Conservation (phyloP, 1,140 invertebrate species). For the Bradysia coprophila region DNA sequence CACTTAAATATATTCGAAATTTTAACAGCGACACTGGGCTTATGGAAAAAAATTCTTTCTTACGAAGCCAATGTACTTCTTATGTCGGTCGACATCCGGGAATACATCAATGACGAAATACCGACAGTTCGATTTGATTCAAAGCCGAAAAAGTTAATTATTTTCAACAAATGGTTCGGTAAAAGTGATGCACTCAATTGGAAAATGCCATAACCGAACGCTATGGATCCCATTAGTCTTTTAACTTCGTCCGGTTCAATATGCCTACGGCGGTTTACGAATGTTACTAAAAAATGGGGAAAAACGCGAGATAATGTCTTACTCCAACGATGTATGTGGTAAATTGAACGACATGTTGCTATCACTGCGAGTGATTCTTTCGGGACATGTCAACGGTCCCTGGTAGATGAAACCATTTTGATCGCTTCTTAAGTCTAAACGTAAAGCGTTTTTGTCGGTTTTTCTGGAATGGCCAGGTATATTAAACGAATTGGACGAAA, state of each 20-base stretch:
- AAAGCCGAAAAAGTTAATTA: slow-evolving; percentile 50
- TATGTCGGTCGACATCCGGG: slow-evolving; percentile 44
- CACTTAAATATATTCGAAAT: slow-evolving; percentile 18
- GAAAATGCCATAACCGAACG: slow-evolving; percentile 53
- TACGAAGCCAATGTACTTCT: slow-evolving; percentile 47
- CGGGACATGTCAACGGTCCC: not conserved
- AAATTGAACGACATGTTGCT: too few relatives aligned
- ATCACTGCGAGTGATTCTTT: too few relatives aligned
- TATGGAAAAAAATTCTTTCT: slow-evolving; percentile 8
- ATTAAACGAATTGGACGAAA: too few relatives aligned
- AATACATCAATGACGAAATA: slow-evolving; percentile 39
- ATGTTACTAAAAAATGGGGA: too few relatives aligned
- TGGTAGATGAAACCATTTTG: not conserved
- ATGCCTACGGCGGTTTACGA: not conserved
- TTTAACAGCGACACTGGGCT: not conserved
- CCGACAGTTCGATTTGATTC: slow-evolving; percentile 41
- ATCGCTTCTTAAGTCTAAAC: not conserved
- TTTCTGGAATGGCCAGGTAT: too few relatives aligned
- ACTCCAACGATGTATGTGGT: too few relatives aligned
- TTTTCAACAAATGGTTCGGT: slow-evolving; percentile 42
- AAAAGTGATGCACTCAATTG: slow-evolving; percentile 50
- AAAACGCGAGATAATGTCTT: too few relatives aligned
- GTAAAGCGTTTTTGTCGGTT: not conserved
- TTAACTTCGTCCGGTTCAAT: slow-evolving; percentile 28
- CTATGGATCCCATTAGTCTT: slow-evolving; percentile 41